Conservation (phyloP, 2,113 vertebrate species). For the Pterophyllum scalare region DNA sequence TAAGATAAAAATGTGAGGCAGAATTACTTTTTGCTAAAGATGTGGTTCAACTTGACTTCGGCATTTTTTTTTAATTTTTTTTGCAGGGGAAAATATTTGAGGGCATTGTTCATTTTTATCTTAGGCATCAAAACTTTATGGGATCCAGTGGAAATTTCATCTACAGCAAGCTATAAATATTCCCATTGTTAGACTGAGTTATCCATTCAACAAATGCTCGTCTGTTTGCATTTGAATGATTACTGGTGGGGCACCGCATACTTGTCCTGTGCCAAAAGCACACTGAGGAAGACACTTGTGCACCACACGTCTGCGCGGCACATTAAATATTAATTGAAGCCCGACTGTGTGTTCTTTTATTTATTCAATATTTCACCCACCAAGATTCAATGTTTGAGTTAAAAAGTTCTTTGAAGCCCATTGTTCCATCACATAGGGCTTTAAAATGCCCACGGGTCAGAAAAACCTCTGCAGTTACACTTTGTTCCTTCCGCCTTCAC, state of each 20-base stretch:
- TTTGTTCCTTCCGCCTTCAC: constrained; percentile 33
- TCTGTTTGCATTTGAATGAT: constrained; percentile 27
- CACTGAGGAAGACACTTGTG: constrained; percentile 33
- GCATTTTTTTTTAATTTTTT: neutral
- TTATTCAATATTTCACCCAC: constrained; percentile 46
- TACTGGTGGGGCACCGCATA: constrained; percentile 25
- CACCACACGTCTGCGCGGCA: neutral
- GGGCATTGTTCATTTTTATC: neutral
- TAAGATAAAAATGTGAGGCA: no score
- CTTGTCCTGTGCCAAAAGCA: constrained; percentile 45
- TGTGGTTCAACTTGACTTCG: neutral
- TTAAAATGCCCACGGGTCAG: constrained; percentile 42
- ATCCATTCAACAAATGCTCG: constrained; percentile 4
- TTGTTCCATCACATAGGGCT: constrained; percentile 22
- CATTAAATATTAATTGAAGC: constrained; percentile 67
- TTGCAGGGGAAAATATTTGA: neutral
- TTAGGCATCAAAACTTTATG: neutral
- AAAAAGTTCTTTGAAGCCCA: constrained; percentile 49
- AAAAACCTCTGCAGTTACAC: constrained; percentile 23
- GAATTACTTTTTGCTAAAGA: no score
- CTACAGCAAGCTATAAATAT: constrained; percentile 21
- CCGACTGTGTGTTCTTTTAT: constrained; percentile 51
- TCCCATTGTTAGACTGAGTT: constrained; percentile 15
- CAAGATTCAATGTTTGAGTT: constrained; percentile 31
- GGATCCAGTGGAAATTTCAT: constrained; percentile 1